Base-by-base conservation (phyloP, 2,797 vertebrate genomes). In the Falco novaeseelandiae region DNA sequence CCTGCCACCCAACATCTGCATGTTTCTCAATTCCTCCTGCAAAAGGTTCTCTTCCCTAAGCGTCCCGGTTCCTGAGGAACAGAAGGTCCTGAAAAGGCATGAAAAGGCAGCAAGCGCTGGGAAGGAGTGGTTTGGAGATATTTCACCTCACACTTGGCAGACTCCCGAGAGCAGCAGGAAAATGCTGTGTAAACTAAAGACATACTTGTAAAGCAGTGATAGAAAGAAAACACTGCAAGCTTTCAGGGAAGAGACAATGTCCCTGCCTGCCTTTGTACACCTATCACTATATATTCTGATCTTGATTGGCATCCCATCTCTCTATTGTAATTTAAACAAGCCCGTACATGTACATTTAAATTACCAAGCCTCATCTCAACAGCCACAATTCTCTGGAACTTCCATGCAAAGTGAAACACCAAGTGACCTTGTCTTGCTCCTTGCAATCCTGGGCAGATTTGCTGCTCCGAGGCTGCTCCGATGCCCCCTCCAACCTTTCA, bases 81-180 rank as follows among this genome's bases (percentile, higher is more conserved):
- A 62, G 61, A 69, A 89, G 66, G 61, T n/a, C 65, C 54, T 71
- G 73, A 72, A 90, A 87, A 93, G 57, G 57, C 89, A 77, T 3
- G 19, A 67, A 76, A 95, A 86, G 51, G 62, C 77, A 88, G 62
- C 74, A 65, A 54, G 63, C 69, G 82, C 79, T 73, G 90, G 52
- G 80, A 93, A 87, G 79, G 34, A 92, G 54, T 7, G 38, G 34
- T 84, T 81, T 55, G 89, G 84, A 69, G 77, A 34, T 87, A 83
- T 21, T 91, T 89, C 70, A 83, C 80, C 67, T 97, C 54, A 18
- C 70, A 27, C 36, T 69, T 77, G 90, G 76, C 89, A 92, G 52
- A 14, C 27, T 86, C 70, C 42, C 0, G 34, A 83, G 23, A 78
- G 71, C 1, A 5, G 81, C 51, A 87, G 32, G 86, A 82, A 77